Evolutionary conservation across 2,797 vertebrate species (phyloP).

Genomic region (Pogoniulus pusillus): DNA sequence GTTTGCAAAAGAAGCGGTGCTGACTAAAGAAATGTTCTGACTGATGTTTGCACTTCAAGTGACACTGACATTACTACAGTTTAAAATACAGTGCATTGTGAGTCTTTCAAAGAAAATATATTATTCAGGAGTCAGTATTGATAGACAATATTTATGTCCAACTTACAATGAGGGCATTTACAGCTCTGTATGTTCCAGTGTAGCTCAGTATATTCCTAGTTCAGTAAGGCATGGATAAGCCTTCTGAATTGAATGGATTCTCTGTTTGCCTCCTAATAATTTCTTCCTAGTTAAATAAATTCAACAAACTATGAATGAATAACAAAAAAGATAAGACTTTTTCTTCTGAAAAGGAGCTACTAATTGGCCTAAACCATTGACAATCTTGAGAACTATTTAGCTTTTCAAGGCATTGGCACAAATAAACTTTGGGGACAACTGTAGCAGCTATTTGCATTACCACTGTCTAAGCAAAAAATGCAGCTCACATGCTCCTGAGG

Average conservation of each 20-base stretch:
- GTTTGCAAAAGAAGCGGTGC: slow-evolving; percentile 60
- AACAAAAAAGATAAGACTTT: neutral
- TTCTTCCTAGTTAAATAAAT: slow-evolving; percentile 38
- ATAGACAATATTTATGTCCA: slow-evolving; percentile 37
- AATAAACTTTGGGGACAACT: neutral
- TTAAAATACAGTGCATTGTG: slow-evolving; percentile 49
- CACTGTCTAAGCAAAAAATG: neutral
- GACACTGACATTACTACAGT: neutral
- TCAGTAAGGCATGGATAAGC: neutral
- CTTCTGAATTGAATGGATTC: slow-evolving; percentile 1
- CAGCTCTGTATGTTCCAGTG: neutral
- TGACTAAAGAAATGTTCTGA: slow-evolving; percentile 66
- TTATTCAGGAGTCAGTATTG: slow-evolving; percentile 50
- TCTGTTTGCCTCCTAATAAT: slow-evolving; percentile 21
- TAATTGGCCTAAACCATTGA: neutral
- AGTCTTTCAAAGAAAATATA: slow-evolving; percentile 52
- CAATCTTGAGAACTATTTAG: neutral
- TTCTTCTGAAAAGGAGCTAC: neutral
- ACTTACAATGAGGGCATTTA: slow-evolving; percentile 59
- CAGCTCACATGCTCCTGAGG: neutral
- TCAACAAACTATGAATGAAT: neutral
- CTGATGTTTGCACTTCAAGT: slow-evolving; percentile 61
- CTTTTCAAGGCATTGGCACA: neutral
- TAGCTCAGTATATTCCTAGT: neutral
- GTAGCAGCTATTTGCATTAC: neutral